Conservation (phyloP, 2,888 invertebrate species). For the Escarpia spicata region DNA sequence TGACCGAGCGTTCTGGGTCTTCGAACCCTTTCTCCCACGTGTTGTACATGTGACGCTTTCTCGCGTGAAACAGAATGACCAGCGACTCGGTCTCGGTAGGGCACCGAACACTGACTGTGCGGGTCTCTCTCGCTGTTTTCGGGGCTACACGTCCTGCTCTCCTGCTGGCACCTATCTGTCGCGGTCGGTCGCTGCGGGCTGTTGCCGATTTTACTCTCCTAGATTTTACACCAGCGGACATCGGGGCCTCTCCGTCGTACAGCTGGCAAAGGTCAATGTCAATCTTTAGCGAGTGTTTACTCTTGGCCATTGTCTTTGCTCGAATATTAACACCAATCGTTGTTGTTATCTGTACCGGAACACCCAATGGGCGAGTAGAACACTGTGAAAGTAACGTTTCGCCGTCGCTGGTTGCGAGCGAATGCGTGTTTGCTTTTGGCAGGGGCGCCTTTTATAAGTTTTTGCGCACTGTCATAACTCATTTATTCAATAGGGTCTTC, state of each 20-base stretch:
- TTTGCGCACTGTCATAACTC: neutral
- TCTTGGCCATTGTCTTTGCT: neutral
- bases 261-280: neutral
- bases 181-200: neutral
- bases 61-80: neutral
- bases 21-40: neutral
- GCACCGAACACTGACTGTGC: neutral
- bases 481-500: neutral
- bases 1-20: neutral
- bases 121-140: neutral
- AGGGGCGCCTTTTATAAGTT: neutral
- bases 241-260: neutral
- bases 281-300: neutral
- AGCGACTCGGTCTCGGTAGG: neutral
- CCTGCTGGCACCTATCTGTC: neutral
- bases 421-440: neutral
- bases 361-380: neutral
- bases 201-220: neutral
- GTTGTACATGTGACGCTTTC: neutral
- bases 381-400: neutral
- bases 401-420: neutral
- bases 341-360: neutral
- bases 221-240: neutral
- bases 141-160: neutral
- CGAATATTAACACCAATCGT: neutral